phyloP scores from a whole-genome alignment of 2,113 vertebrate genomes.

The Mixornis gularis region DNA sequence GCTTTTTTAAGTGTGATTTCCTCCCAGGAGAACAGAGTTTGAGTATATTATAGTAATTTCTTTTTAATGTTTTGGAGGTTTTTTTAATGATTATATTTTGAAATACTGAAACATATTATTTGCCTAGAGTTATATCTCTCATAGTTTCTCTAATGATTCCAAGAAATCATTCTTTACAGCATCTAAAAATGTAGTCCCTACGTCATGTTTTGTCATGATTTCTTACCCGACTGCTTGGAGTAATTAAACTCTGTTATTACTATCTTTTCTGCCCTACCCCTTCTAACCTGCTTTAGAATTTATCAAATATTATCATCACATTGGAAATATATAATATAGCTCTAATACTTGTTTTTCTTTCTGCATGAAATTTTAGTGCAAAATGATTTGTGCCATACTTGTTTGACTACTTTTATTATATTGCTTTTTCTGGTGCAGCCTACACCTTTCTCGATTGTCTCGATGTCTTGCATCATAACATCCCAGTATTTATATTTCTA shows the following conservation, averaged over 20 bases:
- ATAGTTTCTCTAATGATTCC: not conserved
- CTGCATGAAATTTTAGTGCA: not conserved
- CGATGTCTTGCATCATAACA: not conserved
- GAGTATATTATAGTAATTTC: not conserved
- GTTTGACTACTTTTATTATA: not conserved
- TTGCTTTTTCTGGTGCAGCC: not conserved
- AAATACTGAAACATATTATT: not conserved
- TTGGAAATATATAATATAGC: not conserved
- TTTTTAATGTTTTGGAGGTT: not conserved
- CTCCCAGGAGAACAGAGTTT: not conserved
- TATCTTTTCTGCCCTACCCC: not conserved
- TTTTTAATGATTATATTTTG: not conserved
- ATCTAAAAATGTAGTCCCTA: not conserved
- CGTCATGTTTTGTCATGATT: not conserved
- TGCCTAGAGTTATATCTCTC: not conserved
- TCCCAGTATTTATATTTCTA: not conserved
- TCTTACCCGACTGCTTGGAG: not conserved
- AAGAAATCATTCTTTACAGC: not conserved
- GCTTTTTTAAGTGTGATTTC: not conserved
- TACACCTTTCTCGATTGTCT: not conserved
- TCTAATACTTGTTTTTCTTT: not conserved
- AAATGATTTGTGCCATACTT: not conserved
- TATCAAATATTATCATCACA: not conserved
- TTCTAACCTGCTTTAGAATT: not conserved
- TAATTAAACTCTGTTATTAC: not conserved